Evolutionary conservation across 2,888 invertebrate species (phyloP), one percentile per base, ranked within the genome.

Genomic region (Heliconius erato): DNA sequence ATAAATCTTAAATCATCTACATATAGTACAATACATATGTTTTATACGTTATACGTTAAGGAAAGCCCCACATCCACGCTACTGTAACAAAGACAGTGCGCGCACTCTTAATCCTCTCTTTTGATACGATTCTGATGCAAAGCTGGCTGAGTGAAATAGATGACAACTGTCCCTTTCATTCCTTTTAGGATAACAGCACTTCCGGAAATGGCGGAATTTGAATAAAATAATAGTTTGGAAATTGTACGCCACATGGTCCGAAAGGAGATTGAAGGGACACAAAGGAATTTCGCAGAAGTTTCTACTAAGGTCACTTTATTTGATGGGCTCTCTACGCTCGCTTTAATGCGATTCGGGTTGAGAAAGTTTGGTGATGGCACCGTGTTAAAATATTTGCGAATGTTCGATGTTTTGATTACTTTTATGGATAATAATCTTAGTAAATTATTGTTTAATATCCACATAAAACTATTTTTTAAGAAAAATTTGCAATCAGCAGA

Each of bases 151-250:
- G 84, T 84, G 83, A 79, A 86, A 87, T 79, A 80, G 81, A 82
- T 76, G 82, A 77, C 80, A 26, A 59, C 85, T 77, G 79, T 84
- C 82, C 83, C 84, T 84, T 84, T 89, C 87, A 89, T 90, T 88
- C 88, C 81, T 83, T 85, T 82, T 85, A 86, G 86, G 88, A 84
- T 86, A 82, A 92, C 91, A 89, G 90, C 85, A 83, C 83, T 82
- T 82, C 71, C 82, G 79, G 86, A 84, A 85, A 86, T 81, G 83
- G 74, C 83, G 80, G 89, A 90, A 93, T 93, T 93, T 94, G 92
- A 94, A 94, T 94, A 93, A 93, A 93, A 94, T 93, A 93, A 93
- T 93, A 93, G 92, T 93, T 91, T 88, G 86, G 88, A 86, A 91
- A 90, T 89, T 90, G 91, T 87, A 89, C 88, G 88, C 88, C 90